phyloP scores from a whole-genome alignment of 1,140 invertebrate species.

The Aradophagus sp. region DNA sequence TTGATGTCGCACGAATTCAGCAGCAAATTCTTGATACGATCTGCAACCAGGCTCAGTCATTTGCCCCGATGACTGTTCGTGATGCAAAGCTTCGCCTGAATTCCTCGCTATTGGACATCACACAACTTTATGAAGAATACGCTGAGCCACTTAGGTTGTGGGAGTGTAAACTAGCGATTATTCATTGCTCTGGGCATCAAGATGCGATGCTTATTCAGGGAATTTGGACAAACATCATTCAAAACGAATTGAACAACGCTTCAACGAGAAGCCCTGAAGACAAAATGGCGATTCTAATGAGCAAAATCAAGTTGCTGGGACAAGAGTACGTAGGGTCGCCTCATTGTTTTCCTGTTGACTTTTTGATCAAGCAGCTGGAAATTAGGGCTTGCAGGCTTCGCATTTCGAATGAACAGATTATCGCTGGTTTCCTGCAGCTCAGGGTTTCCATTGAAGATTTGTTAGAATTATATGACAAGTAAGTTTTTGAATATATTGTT shows the following conservation, averaged over 20 bases:
- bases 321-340: constrained; percentile 83
- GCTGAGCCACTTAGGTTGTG: constrained; percentile 86
- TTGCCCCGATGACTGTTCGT: constrained; percentile 69
- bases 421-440: constrained; percentile 80
- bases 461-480: constrained; percentile 83
- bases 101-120: constrained; percentile 79
- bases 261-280: constrained; percentile 75
- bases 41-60: constrained; percentile 68
- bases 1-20: constrained; percentile 90
- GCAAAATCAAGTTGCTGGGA: constrained; percentile 83
- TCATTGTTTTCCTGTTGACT: constrained; percentile 85
- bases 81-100: constrained; percentile 77
- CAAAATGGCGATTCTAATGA: constrained; percentile 80
- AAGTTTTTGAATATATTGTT: constrained; percentile 4
- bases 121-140: constrained; percentile 88
- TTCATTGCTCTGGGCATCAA: constrained; percentile 88
- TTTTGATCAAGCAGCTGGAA: constrained; percentile 84
- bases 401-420: constrained; percentile 81
- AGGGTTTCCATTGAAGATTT: constrained; percentile 82
- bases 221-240: constrained; percentile 86
- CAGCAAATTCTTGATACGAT: constrained; percentile 81
- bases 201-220: constrained; percentile 84
- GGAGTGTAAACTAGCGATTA: constrained; percentile 90
- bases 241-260: constrained; percentile 72
- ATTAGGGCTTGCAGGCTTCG: constrained; percentile 82